Percentiles rank a stretch among this genome's conserved stretches.
phyloP scores from a whole-genome alignment of 2,797 vertebrate species.

The Neostethus bicornis region DNA sequence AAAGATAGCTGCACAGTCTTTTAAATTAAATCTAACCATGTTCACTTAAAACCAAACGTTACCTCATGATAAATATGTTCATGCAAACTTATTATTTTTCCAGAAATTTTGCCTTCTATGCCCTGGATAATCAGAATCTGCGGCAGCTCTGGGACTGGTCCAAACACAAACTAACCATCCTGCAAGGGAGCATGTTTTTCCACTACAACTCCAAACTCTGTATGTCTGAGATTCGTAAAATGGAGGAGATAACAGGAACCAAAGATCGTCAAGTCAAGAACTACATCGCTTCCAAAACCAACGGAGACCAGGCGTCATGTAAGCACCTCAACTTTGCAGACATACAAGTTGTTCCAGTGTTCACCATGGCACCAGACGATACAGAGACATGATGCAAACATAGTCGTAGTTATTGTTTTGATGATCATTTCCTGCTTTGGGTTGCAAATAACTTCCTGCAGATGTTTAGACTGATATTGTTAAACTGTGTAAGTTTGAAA shows the following conservation, averaged over 20 bases:
- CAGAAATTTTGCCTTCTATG: slow-evolving; percentile 97
- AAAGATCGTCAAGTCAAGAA: slow-evolving; percentile 86
- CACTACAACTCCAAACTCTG: slow-evolving; percentile 97
- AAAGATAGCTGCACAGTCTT: slow-evolving; percentile 14
- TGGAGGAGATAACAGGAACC: slow-evolving; percentile 92
- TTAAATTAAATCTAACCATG: slow-evolving; percentile 26
- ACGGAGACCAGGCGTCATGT: slow-evolving; percentile 98
- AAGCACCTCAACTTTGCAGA: slow-evolving; percentile 61
- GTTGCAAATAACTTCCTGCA: slow-evolving; percentile 43
- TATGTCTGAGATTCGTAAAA: slow-evolving; percentile 89
- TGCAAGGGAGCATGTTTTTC: slow-evolving; percentile 93
- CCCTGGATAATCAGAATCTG: slow-evolving; percentile 96
- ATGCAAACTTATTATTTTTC: slow-evolving; percentile 21
- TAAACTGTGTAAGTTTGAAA: slow-evolving; percentile 5
- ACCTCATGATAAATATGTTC: slow-evolving; percentile 23
- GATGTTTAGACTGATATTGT: slow-evolving; percentile 35
- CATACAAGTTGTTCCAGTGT: slow-evolving; percentile 11
- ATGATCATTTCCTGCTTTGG: slow-evolving; percentile 55
- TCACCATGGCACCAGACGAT: slow-evolving; percentile 32
- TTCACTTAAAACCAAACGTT: slow-evolving; percentile 12
- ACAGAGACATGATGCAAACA: slow-evolving; percentile 19
- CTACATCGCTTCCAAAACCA: slow-evolving; percentile 92
- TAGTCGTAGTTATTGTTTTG: slow-evolving; percentile 40
- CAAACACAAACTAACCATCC: slow-evolving; percentile 94
- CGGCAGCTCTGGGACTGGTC: slow-evolving; percentile 98